Evolutionary conservation across 2,797 vertebrate species (phyloP).

Genomic region (Mormyrus proboscirostris): DNA sequence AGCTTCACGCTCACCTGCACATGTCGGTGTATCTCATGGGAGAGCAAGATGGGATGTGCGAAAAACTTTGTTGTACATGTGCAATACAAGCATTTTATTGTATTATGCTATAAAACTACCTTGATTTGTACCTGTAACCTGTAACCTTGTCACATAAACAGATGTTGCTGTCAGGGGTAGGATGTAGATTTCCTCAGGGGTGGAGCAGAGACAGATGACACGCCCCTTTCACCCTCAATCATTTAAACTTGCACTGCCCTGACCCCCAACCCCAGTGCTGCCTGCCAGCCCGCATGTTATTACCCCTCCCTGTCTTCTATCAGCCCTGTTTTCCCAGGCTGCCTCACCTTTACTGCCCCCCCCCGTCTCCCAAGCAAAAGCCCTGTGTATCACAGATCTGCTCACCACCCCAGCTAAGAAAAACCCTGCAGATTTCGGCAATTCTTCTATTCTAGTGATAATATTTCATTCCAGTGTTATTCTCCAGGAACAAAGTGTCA

Average conservation of each 20-base stretch:
- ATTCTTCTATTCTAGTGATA: not conserved
- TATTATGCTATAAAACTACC: not conserved
- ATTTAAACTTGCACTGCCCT: not conserved
- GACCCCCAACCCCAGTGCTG: not conserved
- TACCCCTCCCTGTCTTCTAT: not conserved
- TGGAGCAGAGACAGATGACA: not conserved
- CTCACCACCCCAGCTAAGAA: not conserved
- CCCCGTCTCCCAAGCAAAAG: not conserved
- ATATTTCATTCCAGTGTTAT: not conserved
- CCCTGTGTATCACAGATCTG: not conserved
- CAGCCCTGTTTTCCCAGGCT: not conserved
- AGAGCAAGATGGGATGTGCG: not conserved
- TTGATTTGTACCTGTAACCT: not conserved
- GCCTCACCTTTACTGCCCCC: not conserved
- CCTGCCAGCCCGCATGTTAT: not conserved
- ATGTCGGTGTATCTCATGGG: not conserved
- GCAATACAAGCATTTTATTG: not conserved
- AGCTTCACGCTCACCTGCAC: not conserved
- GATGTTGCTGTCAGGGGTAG: not conserved
- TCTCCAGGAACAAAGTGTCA: not conserved
- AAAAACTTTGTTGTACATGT: not conserved
- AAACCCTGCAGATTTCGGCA: not conserved
- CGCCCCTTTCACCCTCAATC: not conserved
- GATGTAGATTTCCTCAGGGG: not conserved
- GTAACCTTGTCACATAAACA: not conserved